Percentiles rank a stretch among this genome's conserved stretches.
These are phyloP conservation scores for Cryptotis parvus DNA, from an alignment of 2,113 vertebrate species.

Conservation along the genomic window DNA sequence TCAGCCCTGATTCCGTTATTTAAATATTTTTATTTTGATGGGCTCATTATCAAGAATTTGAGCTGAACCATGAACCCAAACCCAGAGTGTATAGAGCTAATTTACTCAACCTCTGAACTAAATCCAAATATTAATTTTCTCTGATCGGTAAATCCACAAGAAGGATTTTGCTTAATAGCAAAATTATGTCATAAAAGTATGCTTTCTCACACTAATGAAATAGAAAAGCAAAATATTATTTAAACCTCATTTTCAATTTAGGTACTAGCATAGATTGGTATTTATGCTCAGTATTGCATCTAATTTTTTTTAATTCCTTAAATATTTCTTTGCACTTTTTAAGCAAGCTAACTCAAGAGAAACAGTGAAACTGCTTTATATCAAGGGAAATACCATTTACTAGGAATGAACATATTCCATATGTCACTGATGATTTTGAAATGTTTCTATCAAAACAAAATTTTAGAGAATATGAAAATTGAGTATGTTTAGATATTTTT, in stretches of 20 bases:
- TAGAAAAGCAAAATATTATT: slow-evolving; percentile 61
- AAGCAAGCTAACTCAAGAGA: not conserved
- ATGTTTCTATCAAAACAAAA: slow-evolving; percentile 21
- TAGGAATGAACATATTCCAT: slow-evolving; percentile 15
- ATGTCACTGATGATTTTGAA: slow-evolving; percentile 53
- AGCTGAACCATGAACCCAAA: slow-evolving; percentile 73
- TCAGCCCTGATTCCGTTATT: slow-evolving; percentile 69
- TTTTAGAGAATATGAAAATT: slow-evolving; percentile 52
- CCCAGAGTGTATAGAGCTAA: slow-evolving; percentile 72
- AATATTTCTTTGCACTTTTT: slow-evolving; percentile 47
- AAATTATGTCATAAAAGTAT: slow-evolving; percentile 62
- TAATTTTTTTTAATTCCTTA: slow-evolving; percentile 43
- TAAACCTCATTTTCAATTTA: slow-evolving; percentile 52
- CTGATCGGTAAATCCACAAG: slow-evolving; percentile 57
- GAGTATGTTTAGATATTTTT: slow-evolving; percentile 30
- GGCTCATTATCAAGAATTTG: slow-evolving; percentile 70
- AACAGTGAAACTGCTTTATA: slow-evolving; percentile 40
- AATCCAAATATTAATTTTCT: slow-evolving; percentile 76
- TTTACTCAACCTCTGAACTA: slow-evolving; percentile 79
- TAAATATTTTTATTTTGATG: slow-evolving; percentile 73
- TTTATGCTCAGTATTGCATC: slow-evolving; percentile 32
- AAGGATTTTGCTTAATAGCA: slow-evolving; percentile 71
- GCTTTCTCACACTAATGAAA: slow-evolving; percentile 58
- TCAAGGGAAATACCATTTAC: slow-evolving; percentile 30
- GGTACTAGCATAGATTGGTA: not conserved